Conservation (phyloP, 2,797 vertebrate genomes). For the Rhynchonycteris naso region DNA sequence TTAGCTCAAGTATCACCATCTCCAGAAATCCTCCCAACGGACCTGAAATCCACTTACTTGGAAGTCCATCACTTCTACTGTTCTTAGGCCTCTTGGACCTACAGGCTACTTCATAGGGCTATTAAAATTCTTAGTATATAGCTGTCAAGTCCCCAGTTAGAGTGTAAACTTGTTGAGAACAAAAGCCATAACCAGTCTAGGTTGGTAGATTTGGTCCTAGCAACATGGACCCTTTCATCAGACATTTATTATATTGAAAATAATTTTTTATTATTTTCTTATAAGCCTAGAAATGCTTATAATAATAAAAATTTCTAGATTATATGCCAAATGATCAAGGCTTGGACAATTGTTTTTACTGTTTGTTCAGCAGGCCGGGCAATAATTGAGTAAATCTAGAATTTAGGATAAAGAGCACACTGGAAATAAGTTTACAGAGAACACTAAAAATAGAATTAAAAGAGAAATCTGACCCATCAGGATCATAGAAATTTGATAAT, state of each 20-base stretch:
- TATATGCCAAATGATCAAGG: background rate
- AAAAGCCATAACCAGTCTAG: background rate
- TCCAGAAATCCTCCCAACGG: background rate
- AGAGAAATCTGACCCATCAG: background rate
- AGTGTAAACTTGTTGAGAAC: background rate
- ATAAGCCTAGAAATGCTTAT: background rate
- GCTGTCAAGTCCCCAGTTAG: background rate
- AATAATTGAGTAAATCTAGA: background rate
- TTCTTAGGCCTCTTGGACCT: background rate
- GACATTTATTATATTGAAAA: background rate
- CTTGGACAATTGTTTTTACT: constrained; percentile 9
- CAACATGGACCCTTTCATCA: background rate
- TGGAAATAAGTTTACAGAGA: background rate
- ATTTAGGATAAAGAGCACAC: constrained; percentile 38
- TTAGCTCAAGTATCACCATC: background rate
- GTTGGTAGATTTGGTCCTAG: background rate
- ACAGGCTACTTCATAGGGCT: background rate
- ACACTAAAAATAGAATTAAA: constrained; percentile 25
- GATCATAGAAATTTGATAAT: background rate
- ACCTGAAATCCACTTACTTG: background rate
- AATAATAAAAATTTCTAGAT: background rate
- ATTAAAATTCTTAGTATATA: background rate
- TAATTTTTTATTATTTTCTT: background rate
- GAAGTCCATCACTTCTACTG: background rate
- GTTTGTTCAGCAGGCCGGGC: background rate